phyloP scores from a whole-genome alignment of 2,113 vertebrate genomes.

The Esox niger region DNA sequence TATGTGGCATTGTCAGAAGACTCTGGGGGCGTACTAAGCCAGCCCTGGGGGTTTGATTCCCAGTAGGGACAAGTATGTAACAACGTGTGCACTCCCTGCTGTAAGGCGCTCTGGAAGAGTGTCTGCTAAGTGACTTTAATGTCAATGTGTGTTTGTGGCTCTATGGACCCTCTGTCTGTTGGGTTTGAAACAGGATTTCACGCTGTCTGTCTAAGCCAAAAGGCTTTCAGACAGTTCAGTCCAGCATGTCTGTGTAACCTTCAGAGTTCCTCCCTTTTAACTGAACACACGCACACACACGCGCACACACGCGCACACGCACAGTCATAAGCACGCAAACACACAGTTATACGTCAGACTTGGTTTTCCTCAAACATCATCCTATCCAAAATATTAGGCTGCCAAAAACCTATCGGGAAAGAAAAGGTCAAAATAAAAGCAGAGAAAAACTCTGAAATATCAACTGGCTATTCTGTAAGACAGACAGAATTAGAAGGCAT shows the following conservation, averaged over 20 bases:
- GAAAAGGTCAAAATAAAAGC: slow-evolving; percentile 46
- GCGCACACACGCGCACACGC: slow-evolving; percentile 2
- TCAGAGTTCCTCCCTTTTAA: slow-evolving; percentile 16
- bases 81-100: no score
- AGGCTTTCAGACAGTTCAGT: slow-evolving; percentile 45
- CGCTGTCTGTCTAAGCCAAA: slow-evolving; percentile 45
- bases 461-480: slow-evolving; percentile 20
- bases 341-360: slow-evolving; percentile 2
- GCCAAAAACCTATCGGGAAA: slow-evolving; percentile 28
- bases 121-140: no score
- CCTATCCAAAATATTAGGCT: slow-evolving; percentile 25
- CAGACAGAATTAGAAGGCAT: slow-evolving; percentile 12
- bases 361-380: slow-evolving; percentile 9
- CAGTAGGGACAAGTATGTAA: no score
- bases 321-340: slow-evolving; percentile 1
- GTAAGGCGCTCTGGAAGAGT: no score
- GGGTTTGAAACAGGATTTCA: slow-evolving; percentile 57
- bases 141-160: background rate
- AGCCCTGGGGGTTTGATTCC: no score
- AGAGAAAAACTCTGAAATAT: slow-evolving; percentile 47
- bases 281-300: slow-evolving; percentile 2
- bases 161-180: slow-evolving; percentile 8
- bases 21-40: no score
- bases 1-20: no score
- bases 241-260: slow-evolving; percentile 14